Base-by-base conservation (phyloP, 2,888 invertebrate species). In the Physocephala rufipes region DNA sequence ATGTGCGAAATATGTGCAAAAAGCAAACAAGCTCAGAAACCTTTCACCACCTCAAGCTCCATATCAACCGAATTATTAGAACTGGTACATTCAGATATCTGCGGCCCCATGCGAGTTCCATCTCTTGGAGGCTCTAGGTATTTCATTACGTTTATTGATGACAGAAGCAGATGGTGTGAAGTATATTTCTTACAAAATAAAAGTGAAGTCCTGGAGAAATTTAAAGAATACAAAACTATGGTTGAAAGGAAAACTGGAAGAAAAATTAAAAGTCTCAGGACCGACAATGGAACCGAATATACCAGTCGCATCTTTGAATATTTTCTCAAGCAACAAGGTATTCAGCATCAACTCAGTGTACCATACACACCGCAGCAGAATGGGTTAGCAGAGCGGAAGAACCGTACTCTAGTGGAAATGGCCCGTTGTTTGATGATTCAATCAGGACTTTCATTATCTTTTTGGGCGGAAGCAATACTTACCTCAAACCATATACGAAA, bases 401-500 rank as follows among this genome's bases (percentile, higher is more conserved):
- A 79, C 47, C 49, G 77, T 43, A 77, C 78, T 1, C 59, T 80
- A 13, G 70, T 78, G 26, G 80, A 79, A 30, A 77, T 75, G 67
- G 76, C 78, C 3, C 74, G 81, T 62, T 77, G 76, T 30, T 77
- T 81, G 76, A 49, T 80, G 47, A 73, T 78, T 36, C 68, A 73
- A 16, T 71, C 73, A n/a, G 75, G 74, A 12, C 58, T 81, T 9
- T 69, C 75, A 7, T 59, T 76, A 9, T 58, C 30, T 2, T 78
- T 73, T 62, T 82, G 81, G 79, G 79, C 76, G 53, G 80, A 81
- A 72, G 80, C 80, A 15, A 74, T 79, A 0, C 71, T 70, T 19
- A 78, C 78, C 15, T 80, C 63, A 30, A n/a, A n/a, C n/a, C n/a
- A n/a, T n/a, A n/a, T n/a, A n/a, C n/a, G n/a, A n/a, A n/a, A n/a